Evolutionary conservation across 1,140 invertebrate species (phyloP), one percentile per base, ranked within the genome.

Genomic region (Mizuhopecten yessoensis): DNA sequence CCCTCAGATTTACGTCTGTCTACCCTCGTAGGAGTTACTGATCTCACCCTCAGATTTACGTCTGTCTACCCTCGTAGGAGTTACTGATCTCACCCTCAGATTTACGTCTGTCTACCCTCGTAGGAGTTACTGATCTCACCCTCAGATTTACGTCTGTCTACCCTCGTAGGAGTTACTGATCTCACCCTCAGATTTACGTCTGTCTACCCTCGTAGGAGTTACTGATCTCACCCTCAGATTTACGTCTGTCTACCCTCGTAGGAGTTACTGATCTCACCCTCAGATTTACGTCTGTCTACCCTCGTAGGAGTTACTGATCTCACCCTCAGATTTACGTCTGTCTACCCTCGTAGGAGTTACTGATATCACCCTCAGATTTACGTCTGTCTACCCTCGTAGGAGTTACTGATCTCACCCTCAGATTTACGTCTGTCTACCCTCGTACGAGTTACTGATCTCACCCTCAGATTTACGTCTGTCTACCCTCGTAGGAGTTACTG

Each of bases 321-420:
- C 57, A 75, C n/a, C 9, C n/a, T 75, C 23, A 75, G 57, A 75
- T 75, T 75, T 75, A 75, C 23, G 57, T 75, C 57, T 75, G 57
- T n/a, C 5, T n/a, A n/a, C n/a, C n/a, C n/a, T n/a, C n/a, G n/a
- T n/a, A n/a, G 2, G n/a, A 29, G 23, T 75, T 9, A 29, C 9
- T 75, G 57, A 75, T 75, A 75, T 75, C 57, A 75, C n/a, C 9
- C n/a, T 75, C 23, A 75, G 57, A 75, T 75, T 75, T 75, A 75
- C 23, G 57, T 75, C 57, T 75, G 57, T n/a, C 5, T n/a, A n/a
- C n/a, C n/a, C n/a, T n/a, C n/a, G n/a, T n/a, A n/a, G 2, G n/a
- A 29, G 23, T 75, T 9, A 29, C 9, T 75, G 57, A 75, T 75
- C n/a, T 75, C 57, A 75, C n/a, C 9, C n/a, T 75, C 23, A 75